These are phyloP conservation scores for Folsomia manolachei DNA, from an alignment of 2,888 invertebrate species.

Conservation along the genomic window DNA sequence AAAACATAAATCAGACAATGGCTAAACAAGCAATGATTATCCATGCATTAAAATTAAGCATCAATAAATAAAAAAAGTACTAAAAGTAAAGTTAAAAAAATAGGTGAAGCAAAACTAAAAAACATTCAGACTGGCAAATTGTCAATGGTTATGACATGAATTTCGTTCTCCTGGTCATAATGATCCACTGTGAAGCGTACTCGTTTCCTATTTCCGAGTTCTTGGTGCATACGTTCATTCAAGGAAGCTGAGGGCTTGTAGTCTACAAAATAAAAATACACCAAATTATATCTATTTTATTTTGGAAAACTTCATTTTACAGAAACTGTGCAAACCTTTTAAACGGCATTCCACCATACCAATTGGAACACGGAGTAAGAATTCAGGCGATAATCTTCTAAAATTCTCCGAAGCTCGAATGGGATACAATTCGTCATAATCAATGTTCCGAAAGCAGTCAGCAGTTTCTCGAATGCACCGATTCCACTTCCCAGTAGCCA, in stretches of 20 bases:
- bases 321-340: neutral
- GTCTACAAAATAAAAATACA: neutral
- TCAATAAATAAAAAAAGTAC: neutral
- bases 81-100: neutral
- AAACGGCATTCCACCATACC: neutral
- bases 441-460: neutral
- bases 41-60: neutral
- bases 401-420: neutral
- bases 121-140: neutral
- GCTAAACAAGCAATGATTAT: neutral
- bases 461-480: neutral
- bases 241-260: neutral
- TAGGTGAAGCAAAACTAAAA: neutral
- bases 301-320: neutral
- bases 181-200: neutral
- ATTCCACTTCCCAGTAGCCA: constrained; percentile 2
- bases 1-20: neutral
- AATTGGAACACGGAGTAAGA: neutral
- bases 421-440: neutral
- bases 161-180: neutral
- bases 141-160: neutral
- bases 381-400: neutral
- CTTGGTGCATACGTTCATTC: neutral
- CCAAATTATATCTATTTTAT: neutral
- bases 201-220: neutral